Evolutionary conservation across 1,140 invertebrate genomes (phyloP).

Genomic region (Saccostrea echinata): DNA sequence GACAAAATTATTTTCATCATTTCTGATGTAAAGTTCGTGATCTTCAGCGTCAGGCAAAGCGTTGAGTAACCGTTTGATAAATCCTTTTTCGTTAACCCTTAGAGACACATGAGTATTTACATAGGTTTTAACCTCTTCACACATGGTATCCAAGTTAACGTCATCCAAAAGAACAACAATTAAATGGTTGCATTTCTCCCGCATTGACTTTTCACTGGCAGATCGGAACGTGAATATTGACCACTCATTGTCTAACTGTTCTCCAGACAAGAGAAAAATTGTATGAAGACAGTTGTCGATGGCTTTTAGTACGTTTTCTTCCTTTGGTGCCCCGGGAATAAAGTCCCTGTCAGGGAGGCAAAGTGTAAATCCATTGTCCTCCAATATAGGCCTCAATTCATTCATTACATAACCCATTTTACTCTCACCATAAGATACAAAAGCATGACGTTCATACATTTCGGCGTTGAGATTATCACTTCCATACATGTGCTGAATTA

Average conservation of each 20-base stretch:
- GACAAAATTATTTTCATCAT: slow-evolving; percentile 13
- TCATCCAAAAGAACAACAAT: slow-evolving; percentile 58
- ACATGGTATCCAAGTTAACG: slow-evolving; percentile 48
- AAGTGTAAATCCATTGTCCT: slow-evolving; percentile 59
- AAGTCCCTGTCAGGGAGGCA: slow-evolving; percentile 68
- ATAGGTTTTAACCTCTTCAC: slow-evolving; percentile 61
- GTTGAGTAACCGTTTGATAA: slow-evolving; percentile 57
- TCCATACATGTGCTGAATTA: slow-evolving; percentile 50
- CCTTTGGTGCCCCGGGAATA: slow-evolving; percentile 64
- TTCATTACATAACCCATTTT: slow-evolving; percentile 62
- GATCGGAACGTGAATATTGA: slow-evolving; percentile 66
- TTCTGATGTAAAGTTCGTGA: not conserved
- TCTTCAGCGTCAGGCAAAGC: slow-evolving; percentile 49
- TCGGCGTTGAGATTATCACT: not conserved
- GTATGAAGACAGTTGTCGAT: slow-evolving; percentile 59
- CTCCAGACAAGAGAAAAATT: slow-evolving; percentile 63
- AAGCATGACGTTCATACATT: slow-evolving; percentile 49
- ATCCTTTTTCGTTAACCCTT: slow-evolving; percentile 55
- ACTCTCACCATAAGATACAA: slow-evolving; percentile 65
- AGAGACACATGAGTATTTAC: slow-evolving; percentile 61
- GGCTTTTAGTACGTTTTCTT: slow-evolving; percentile 70
- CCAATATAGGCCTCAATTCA: slow-evolving; percentile 55
- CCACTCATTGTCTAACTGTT: slow-evolving; percentile 66
- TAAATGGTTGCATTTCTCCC: slow-evolving; percentile 62
- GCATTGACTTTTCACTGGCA: slow-evolving; percentile 64